A percentile compares a stretch with the other conserved stretches of the same genome.
These are phyloP conservation scores for Hylaea fasciaria DNA, from an alignment of 2,888 invertebrate species.

Conservation along the genomic window DNA sequence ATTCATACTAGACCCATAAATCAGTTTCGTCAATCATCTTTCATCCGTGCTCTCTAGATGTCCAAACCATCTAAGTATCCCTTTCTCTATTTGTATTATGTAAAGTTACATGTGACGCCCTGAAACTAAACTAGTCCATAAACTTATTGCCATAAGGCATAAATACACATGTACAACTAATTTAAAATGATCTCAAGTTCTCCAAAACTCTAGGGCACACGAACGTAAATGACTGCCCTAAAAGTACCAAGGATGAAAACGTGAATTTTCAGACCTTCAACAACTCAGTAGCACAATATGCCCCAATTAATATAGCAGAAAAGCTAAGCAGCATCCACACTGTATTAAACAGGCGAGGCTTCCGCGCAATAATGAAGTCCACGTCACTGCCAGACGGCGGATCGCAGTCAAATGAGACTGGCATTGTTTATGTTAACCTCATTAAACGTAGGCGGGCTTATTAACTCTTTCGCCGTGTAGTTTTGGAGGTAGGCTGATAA, in stretches of 20 bases:
- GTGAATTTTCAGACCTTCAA: too few relatives aligned
- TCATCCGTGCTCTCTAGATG: too few relatives aligned
- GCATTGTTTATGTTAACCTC: constrained; percentile 29
- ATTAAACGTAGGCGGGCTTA: constrained; percentile 17
- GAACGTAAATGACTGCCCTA: neutral
- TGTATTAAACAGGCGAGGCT: constrained; percentile 23
- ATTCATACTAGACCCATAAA: too few relatives aligned
- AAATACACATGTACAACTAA: too few relatives aligned
- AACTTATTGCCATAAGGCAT: too few relatives aligned
- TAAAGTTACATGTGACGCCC: too few relatives aligned
- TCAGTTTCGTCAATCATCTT: too few relatives aligned
- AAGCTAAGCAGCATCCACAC: constrained; percentile 25
- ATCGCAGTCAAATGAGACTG: constrained; percentile 25
- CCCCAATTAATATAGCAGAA: constrained; percentile 13
- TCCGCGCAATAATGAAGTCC: constrained; percentile 27
- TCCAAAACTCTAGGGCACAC: too few relatives aligned
- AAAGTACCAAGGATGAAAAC: neutral
- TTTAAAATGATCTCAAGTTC: too few relatives aligned
- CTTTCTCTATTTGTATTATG: too few relatives aligned
- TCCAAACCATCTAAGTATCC: too few relatives aligned
- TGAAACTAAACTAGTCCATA: too few relatives aligned
- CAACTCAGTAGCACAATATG: neutral
- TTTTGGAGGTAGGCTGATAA: neutral
- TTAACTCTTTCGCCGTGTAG: constrained; percentile 5
- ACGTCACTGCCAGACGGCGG: constrained; percentile 24